Base-by-base conservation (phyloP, 2,888 invertebrate species). In the Hyalella azteca region DNA sequence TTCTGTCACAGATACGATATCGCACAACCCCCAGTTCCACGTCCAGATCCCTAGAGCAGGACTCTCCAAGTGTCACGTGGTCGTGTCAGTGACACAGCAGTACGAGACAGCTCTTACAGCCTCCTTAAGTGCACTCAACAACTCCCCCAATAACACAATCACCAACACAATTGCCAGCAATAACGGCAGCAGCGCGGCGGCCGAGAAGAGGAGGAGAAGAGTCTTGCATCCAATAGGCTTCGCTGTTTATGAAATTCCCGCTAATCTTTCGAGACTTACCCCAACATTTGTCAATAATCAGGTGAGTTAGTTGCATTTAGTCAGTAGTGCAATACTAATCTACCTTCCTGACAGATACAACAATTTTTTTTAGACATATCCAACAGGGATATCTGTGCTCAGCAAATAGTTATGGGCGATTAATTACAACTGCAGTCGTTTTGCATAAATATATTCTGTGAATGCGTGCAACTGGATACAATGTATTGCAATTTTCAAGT, bases 11-110 rank as follows among this genome's bases (percentile, higher is more conserved):
- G 92, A 92, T 85, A 92, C 92, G 60, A 91, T 92, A 49, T 90
- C 91, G 82, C 91, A 91, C 90, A 93, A 93, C 88, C 93, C 89
- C 1, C 92, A 92, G 88, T 93, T 93, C 87, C 92, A 91, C 87
- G 91, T 93, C 84, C 91, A 91, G 87, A 91, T 92, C 81, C 91
- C 92, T n/a, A 89, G 91, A 82, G 90, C 90, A 36, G 90, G 90
- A 66, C 90, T 89, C 85, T 91, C 90, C 87, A 92, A 92, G 88
- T 92, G 92, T 87, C 93, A 93, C 89, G 92, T 92, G 79, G 93
- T 93, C 59, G 92, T 93, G 80, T 92, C 92, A 19, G 91, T 93
- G 82, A 91, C 92, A 80, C 93, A 93, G 88, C 90, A 90, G 86
- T 92, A 92, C 87, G 90, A 91, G 86, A 88, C 89, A 79, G 86